Evolutionary conservation across 2,888 invertebrate species (phyloP).

Genomic region (Erpobdella octoculata): DNA sequence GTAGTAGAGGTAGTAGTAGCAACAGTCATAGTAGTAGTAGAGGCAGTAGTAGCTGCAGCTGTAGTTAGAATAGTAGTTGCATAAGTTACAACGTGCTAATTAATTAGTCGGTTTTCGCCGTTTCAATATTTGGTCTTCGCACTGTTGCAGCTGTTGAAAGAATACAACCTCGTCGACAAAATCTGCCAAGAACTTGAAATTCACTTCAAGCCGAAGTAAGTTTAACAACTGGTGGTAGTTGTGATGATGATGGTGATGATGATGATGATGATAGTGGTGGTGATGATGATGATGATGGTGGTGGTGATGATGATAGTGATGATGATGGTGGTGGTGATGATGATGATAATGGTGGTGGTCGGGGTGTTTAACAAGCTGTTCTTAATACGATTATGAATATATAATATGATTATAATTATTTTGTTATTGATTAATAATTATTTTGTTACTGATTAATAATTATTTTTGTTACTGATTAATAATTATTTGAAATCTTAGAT

Average conservation of each 20-base stretch:
- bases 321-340: conserved; percentile 10
- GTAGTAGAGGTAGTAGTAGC: background rate
- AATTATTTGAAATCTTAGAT: background rate
- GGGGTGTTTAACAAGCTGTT: conserved; percentile 27
- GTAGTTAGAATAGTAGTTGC: background rate
- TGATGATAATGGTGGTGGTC: conserved; percentile 22
- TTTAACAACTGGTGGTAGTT: background rate
- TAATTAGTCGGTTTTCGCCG: background rate
- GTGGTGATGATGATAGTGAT: background rate
- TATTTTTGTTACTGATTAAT: background rate
- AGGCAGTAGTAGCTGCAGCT: background rate
- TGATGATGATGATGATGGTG: background rate
- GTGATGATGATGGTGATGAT: background rate
- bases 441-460: background rate
- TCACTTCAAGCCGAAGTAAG: background rate
- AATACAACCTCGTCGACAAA: background rate
- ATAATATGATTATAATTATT: too few species aligned
- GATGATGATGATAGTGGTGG: background rate
- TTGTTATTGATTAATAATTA: background rate
- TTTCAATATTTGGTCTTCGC: too few species aligned
- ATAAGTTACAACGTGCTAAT: background rate
- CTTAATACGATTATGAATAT: too few species aligned
- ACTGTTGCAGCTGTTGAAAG: background rate
- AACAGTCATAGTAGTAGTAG: background rate
- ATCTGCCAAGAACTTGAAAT: background rate